Percentiles rank a stretch among this genome's conserved stretches.
Evolutionary conservation across 2,113 vertebrate genomes (phyloP).

Genomic region (Aegypius monachus): DNA sequence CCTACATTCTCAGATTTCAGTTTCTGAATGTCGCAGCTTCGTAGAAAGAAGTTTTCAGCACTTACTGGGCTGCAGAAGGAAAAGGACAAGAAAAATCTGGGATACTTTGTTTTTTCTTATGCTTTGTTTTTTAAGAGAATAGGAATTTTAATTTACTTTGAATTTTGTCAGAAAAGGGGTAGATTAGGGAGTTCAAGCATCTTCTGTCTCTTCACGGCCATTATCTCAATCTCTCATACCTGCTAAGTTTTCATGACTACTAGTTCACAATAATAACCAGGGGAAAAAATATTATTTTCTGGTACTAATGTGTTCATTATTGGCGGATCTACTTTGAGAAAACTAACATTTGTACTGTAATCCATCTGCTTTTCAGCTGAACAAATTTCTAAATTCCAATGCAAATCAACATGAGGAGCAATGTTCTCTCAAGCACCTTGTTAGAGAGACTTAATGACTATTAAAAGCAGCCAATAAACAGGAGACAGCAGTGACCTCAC

Average conservation of each 20-base stretch:
- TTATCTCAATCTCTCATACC: not conserved
- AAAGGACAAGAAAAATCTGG: not conserved
- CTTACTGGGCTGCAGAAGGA: not conserved
- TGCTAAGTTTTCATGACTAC: not conserved
- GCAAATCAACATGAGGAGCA: not conserved
- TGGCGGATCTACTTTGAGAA: not conserved
- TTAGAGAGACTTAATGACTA: not conserved
- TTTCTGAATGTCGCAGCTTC: not conserved
- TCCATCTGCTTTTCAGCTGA: not conserved
- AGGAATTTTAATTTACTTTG: not conserved
- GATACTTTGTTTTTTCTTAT: not conserved
- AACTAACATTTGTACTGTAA: not conserved
- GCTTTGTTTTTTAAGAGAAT: not conserved
- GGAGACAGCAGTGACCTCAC: not conserved
- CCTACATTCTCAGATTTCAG: not conserved
- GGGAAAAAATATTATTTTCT: not conserved
- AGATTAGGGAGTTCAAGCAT: not conserved
- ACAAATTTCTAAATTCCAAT: not conserved
- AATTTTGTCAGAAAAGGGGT: not conserved
- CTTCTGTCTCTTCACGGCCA: not conserved
- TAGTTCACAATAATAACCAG: not conserved
- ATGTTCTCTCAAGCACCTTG: not conserved
- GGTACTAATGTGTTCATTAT: not conserved
- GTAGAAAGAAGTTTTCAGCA: not conserved
- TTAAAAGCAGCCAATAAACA: not conserved